phyloP scores from a whole-genome alignment of 2,888 invertebrate genomes.

The Rhagium mordax region DNA sequence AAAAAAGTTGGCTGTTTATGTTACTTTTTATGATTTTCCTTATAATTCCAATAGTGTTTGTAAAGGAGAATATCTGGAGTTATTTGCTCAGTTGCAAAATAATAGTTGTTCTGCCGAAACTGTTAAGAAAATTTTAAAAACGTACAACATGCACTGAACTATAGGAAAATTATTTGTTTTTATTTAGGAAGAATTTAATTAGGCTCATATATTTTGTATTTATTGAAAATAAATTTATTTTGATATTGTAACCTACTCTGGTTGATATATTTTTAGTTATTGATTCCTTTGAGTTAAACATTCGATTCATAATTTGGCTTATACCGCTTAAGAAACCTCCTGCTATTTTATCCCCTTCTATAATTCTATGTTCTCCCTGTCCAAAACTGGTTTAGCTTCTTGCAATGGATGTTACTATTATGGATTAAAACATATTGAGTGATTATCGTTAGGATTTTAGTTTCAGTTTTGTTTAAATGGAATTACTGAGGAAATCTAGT shows the following conservation, averaged over 20 bases:
- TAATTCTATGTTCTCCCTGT: no score
- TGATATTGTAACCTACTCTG: constrained; percentile 7
- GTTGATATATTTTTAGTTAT: background rate
- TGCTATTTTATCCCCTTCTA: no score
- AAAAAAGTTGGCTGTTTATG: constrained; percentile 71
- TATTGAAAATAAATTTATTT: constrained; percentile 32
- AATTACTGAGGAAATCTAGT: no score
- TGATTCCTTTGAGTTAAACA: background rate
- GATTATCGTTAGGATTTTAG: no score
- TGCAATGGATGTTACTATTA: no score
- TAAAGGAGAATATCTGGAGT: constrained; percentile 59
- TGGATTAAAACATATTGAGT: no score
- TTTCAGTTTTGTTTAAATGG: no score
- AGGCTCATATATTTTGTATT: constrained; percentile 30
- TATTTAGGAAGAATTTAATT: background rate
- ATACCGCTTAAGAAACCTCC: no score
- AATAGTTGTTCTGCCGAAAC: constrained; percentile 38
- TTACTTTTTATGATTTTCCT: constrained; percentile 76
- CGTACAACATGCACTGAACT: constrained; percentile 9
- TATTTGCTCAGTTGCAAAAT: constrained; percentile 52
- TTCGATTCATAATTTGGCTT: no score
- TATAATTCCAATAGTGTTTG: constrained; percentile 63
- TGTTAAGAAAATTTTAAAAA: constrained; percentile 45
- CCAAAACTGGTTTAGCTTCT: no score
- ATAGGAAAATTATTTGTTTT: constrained; percentile 15